Conservation (phyloP, 2,888 invertebrate genomes). For the Nasonia oneida region DNA sequence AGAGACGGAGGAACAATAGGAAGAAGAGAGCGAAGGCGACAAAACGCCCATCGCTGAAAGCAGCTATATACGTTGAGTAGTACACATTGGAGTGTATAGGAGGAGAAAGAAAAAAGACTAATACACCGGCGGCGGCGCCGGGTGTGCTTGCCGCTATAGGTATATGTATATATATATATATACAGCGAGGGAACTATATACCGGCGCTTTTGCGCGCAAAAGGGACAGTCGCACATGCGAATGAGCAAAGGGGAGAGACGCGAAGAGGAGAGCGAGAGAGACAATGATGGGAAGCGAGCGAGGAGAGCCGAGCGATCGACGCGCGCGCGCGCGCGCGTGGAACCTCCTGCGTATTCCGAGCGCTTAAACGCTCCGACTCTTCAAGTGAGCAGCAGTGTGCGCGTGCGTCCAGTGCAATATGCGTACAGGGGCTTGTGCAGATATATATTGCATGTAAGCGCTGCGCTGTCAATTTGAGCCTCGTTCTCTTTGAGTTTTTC, state of each 20-base stretch:
- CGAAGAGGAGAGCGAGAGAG: conserved; percentile 26
- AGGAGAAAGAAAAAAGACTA: neutral
- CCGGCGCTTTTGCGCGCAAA: neutral
- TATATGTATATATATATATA: neutral
- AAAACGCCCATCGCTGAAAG: neutral
- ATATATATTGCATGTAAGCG: neutral
- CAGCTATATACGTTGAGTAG: neutral
- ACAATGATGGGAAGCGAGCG: conserved; percentile 61
- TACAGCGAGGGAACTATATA: neutral
- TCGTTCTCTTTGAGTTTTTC: conserved; percentile 13
- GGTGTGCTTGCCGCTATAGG: neutral
- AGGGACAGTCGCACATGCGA: conserved; percentile 8
- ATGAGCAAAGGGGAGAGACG: conserved; percentile 24
- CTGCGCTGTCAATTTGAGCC: neutral
- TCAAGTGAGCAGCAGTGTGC: conserved; percentile 37
- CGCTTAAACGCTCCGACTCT: conserved; percentile 38
- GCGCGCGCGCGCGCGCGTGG: conserved; percentile 5
- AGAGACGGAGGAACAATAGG: neutral
- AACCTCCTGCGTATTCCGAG: conserved; percentile 46
- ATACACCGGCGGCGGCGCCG: neutral
- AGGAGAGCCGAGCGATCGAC: conserved; percentile 51
- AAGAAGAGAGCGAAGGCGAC: neutral
- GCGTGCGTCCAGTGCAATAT: neutral
- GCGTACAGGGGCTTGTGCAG: neutral
- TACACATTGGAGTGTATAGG: neutral